phyloP scores from a whole-genome alignment of 2,888 invertebrate species.

The Myathropa florea region DNA sequence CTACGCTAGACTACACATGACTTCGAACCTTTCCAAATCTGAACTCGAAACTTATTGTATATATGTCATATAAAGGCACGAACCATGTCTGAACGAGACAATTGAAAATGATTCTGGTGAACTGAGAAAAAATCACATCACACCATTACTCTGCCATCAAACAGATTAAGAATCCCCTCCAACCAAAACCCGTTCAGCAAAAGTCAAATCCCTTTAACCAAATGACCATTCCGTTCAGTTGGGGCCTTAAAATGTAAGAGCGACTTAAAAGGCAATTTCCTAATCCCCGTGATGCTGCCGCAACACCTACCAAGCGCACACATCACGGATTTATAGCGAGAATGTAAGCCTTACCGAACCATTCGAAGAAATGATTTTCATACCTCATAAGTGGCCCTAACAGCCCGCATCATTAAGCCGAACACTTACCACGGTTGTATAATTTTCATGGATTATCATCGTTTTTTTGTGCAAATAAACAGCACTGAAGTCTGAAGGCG shows the following conservation, averaged over 20 bases:
- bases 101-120: too few species aligned
- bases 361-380: conserved; percentile 11
- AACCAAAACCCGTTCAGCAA: background rate
- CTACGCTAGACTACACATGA: too few species aligned
- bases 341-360: conserved; percentile 21
- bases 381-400: conserved; percentile 30
- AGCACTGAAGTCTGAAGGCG: background rate
- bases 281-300: background rate
- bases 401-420: conserved; percentile 2
- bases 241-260: background rate
- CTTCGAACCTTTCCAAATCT: too few species aligned
- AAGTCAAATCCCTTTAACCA: background rate
- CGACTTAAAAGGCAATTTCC: conserved; percentile 17
- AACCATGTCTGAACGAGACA: too few species aligned
- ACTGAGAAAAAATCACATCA: too few species aligned
- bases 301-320: background rate
- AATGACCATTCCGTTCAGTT: background rate
- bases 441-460: background rate
- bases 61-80: too few species aligned
- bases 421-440: conserved; percentile 6
- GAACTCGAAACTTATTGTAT: too few species aligned
- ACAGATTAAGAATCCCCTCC: background rate
- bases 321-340: conserved; percentile 4
- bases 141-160: background rate
- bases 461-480: background rate